These are phyloP conservation scores for Crossocerus cetratus DNA, from an alignment of 2,888 invertebrate genomes.

Conservation along the genomic window DNA sequence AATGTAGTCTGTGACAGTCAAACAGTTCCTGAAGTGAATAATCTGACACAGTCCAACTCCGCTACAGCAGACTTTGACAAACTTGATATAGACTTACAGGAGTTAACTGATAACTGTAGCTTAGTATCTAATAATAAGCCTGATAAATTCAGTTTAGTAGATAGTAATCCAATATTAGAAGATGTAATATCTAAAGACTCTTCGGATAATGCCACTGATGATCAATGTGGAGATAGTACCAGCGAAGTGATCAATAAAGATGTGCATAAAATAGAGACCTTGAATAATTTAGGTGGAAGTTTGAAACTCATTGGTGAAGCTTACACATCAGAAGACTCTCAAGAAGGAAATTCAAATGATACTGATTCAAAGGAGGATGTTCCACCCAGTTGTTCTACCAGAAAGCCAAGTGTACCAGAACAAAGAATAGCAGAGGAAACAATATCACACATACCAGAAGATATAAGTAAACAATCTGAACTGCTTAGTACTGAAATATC, in stretches of 20 bases:
- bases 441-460: not conserved
- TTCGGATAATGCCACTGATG: too few species aligned
- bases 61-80: too few species aligned
- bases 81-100: too few species aligned
- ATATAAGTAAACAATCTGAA: not conserved
- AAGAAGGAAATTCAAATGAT: conserved; percentile 46
- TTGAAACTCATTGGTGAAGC: conserved; percentile 67
- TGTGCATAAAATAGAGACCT: conserved; percentile 13
- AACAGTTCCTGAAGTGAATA: too few species aligned
- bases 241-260: not conserved
- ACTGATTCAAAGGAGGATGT: conserved; percentile 13
- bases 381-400: not conserved
- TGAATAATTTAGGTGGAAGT: conserved; percentile 52
- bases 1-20: too few species aligned
- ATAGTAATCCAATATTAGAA: too few species aligned
- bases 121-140: too few species aligned
- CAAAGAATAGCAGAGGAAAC: not conserved
- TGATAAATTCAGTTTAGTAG: too few species aligned
- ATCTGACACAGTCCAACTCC: too few species aligned
- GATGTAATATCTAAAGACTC: too few species aligned
- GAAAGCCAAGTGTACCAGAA: conserved; percentile 7
- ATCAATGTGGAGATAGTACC: not conserved
- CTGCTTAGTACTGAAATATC: too few species aligned
- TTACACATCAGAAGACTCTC: conserved; percentile 69
- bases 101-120: too few species aligned